Conservation (phyloP, 1,140 invertebrate species). For the Paramacrobiotus metropolitanus region DNA sequence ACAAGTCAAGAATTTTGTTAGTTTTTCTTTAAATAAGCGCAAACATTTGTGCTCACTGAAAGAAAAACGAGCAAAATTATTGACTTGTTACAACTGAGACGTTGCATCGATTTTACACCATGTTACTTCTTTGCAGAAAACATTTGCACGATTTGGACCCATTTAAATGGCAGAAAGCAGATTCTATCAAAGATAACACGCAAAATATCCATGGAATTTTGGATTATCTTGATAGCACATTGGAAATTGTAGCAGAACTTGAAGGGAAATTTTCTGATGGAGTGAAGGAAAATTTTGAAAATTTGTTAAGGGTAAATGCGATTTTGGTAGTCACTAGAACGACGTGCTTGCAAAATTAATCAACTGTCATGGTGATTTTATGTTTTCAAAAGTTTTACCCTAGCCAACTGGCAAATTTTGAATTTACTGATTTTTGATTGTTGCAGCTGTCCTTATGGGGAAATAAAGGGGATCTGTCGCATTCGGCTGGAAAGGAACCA, state of each 20-base stretch:
- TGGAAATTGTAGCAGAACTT: slow-evolving; percentile 6
- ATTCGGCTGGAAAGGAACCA: slow-evolving; percentile 39
- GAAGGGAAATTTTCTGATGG: slow-evolving; percentile 11
- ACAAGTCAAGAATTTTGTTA: slow-evolving; percentile 6
- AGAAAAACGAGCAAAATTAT: too few relatives aligned
- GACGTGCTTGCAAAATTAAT: not conserved
- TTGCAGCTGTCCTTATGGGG: slow-evolving; percentile 33
- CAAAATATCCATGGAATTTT: slow-evolving; percentile 32
- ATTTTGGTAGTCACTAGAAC: slow-evolving; percentile 5
- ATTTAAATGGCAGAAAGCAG: slow-evolving; percentile 45
- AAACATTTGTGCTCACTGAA: too few relatives aligned
- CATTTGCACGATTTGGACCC: slow-evolving; percentile 35
- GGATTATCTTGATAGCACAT: slow-evolving; percentile 21
- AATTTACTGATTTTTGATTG: slow-evolving; percentile 7
- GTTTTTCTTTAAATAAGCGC: slow-evolving; percentile 13
- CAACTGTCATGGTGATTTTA: too few relatives aligned
- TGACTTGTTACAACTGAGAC: too few relatives aligned
- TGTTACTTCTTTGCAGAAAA: slow-evolving; percentile 2
- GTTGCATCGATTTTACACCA: too few relatives aligned
- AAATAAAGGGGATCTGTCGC: slow-evolving; percentile 62
- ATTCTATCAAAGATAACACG: slow-evolving; percentile 31
- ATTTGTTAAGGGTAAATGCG: slow-evolving; percentile 16
- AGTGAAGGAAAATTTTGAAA: slow-evolving; percentile 10
- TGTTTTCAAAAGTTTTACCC: too few relatives aligned
- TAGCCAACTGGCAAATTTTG: too few relatives aligned